Percentiles rank a stretch among this genome's conserved stretches.
These are phyloP conservation scores for Ormyrus pomaceus DNA, from an alignment of 2,888 invertebrate genomes.

Conservation along the genomic window DNA sequence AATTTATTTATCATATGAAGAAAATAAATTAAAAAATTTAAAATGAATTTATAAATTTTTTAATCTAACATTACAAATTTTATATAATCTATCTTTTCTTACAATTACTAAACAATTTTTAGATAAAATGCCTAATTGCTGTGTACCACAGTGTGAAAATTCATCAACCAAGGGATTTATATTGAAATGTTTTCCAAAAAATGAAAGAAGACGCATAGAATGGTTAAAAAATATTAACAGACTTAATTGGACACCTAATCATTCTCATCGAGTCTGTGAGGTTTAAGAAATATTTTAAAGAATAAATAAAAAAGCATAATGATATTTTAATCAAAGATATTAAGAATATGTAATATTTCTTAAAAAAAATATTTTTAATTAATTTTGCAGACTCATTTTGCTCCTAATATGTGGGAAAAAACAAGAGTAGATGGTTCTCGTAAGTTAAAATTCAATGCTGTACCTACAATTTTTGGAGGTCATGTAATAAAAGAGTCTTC, in stretches of 20 bases:
- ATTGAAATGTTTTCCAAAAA: conserved; percentile 39
- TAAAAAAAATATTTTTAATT: background rate
- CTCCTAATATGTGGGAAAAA: conserved; percentile 55
- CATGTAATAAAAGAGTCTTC: conserved; percentile 15
- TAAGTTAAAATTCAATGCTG: conserved; percentile 50
- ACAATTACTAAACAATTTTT: background rate
- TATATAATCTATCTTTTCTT: too few relatives aligned
- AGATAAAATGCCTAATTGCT: conserved; percentile 36
- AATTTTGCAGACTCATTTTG: conserved; percentile 47
- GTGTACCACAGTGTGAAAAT: conserved; percentile 41
- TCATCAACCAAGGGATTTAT: conserved; percentile 34
- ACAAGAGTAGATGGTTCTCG: conserved; percentile 50
- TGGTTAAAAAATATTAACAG: conserved; percentile 28
- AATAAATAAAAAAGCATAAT: background rate
- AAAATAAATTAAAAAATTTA: too few relatives aligned
- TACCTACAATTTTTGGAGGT: conserved; percentile 51
- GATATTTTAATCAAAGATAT: background rate
- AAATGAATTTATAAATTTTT: too few relatives aligned
- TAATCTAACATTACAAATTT: too few relatives aligned
- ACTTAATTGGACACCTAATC: conserved; percentile 11
- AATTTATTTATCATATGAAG: too few relatives aligned
- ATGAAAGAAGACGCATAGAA: conserved; percentile 19
- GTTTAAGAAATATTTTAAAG: conserved; percentile 3
- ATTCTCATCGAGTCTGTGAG: conserved; percentile 31
- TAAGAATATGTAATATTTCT: background rate